These are phyloP conservation scores for Choristoneura fumiferana DNA, from an alignment of 1,140 invertebrate genomes.

Conservation along the genomic window DNA sequence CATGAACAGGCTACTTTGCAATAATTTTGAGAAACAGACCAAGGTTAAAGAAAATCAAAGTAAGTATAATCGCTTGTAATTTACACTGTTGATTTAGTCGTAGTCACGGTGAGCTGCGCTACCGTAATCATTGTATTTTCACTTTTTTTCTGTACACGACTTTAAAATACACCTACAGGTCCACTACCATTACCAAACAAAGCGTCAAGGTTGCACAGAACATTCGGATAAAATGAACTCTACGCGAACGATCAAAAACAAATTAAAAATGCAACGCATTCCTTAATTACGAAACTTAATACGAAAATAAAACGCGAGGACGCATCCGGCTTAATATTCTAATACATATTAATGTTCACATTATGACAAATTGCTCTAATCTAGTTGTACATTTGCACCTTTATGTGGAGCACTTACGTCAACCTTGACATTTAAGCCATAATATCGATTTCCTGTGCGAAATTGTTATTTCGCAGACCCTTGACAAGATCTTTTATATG, in stretches of 20 bases:
- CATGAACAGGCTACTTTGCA: no score
- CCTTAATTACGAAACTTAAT: not conserved
- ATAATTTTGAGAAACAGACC: no score
- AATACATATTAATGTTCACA: not conserved
- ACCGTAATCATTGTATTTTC: slow-evolving; percentile 17
- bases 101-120: slow-evolving; percentile 15
- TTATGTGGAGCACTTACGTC: slow-evolving; percentile 14
- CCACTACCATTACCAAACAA: not conserved
- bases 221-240: not conserved
- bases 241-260: not conserved
- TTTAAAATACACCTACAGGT: slow-evolving; percentile 7
- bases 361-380: not conserved
- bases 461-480: not conserved
- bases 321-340: no score
- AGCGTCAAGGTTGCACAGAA: slow-evolving; percentile 2
- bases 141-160: slow-evolving; percentile 18
- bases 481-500: slow-evolving; percentile 10
- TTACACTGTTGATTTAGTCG: not conserved
- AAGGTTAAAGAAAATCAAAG: no score
- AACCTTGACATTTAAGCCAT: slow-evolving; percentile 5
- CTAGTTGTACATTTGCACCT: not conserved
- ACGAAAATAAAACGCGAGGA: not conserved
- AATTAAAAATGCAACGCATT: not conserved
- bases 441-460: slow-evolving; percentile 10
- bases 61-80: not conserved